These are phyloP conservation scores for Acanthosepion lycidas DNA, from an alignment of 2,888 invertebrate genomes.

Conservation along the genomic window DNA sequence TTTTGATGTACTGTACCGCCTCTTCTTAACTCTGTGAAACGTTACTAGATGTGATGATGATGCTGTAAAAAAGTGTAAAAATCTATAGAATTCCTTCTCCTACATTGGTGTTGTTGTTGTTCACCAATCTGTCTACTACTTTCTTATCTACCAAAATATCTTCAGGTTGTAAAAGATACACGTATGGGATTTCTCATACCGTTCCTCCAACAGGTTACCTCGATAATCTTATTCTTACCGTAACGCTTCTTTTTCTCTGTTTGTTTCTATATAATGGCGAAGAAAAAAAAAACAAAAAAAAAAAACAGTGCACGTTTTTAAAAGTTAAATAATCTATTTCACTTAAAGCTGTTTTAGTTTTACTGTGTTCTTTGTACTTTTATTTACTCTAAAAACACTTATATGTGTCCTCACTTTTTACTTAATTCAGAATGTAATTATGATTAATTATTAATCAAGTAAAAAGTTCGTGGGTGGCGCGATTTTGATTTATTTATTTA, in stretches of 20 bases:
- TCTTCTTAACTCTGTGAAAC: no score
- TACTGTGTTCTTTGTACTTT: no score
- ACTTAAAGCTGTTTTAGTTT: background rate
- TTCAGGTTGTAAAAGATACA: slow-evolving; percentile 33
- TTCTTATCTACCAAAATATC: slow-evolving; percentile 4
- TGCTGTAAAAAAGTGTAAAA: background rate
- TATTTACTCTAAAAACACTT: no score
- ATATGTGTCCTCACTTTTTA: no score
- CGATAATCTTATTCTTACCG: background rate
- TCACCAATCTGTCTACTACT: background rate
- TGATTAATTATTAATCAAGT: no score
- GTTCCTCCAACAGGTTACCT: background rate
- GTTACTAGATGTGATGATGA: background rate
- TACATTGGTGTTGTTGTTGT: background rate
- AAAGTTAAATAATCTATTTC: background rate
- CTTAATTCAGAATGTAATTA: no score
- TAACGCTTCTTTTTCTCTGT: background rate
- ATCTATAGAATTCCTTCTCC: background rate
- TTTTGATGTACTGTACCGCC: no score
- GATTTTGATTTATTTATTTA: no score
- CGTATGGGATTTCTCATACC: slow-evolving; percentile 1
- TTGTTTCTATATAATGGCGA: background rate
- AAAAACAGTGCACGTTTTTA: background rate
- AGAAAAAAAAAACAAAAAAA: background rate
- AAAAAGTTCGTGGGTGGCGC: no score